Evolutionary conservation across 2,888 invertebrate species (phyloP), one percentile per base, ranked within the genome.

Genomic region (Caenorhabditis wallacei): DNA sequence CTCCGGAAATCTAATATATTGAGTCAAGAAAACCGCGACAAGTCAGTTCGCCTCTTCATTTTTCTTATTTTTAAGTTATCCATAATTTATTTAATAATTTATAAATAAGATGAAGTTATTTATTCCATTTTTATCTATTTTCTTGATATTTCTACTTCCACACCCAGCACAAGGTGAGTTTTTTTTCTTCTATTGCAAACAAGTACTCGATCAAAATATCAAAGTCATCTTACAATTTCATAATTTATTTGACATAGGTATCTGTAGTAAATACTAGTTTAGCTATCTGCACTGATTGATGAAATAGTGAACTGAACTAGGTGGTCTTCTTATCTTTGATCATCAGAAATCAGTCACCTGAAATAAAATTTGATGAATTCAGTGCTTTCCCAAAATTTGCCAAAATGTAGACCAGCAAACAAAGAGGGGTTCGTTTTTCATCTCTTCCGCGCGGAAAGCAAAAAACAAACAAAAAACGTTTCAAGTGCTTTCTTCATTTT

Each of bases 401-500:
- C 30, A 64, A 48, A n/a, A 76, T 68, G 68, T 40, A 43, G 75
- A 76, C 53, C 68, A 68, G 59, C 48, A 76, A 76, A 76, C 59
- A 76, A 43, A 53, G 24, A 57, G 22, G 40, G 40, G 68, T 69
- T 68, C 57, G 48, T 61, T 59, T 35, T 51, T 26, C 13, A n/a
- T 30, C 16, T 66, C 66, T 66, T 61, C 68, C 76, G 76, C 76
- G 68, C 68, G 76, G 61, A 76, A 64, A 69, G 57, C 59, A 68
- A 76, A 68, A 76, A 76, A 69, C 76, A 68, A 76, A 76, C 68
- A 66, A 61, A n/a, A 80, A 75, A 80, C 72, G 80, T 80, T 80
- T 80, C 80, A 80, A 80, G 80, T 80, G 74, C 48, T 46, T 64
- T 56, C 35, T 20, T 64, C 24, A 18, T 64, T n/a, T 43, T 59